Evolutionary conservation across 2,797 vertebrate genomes (phyloP).

Genomic region (Pipistrellus pygmaeus): DNA sequence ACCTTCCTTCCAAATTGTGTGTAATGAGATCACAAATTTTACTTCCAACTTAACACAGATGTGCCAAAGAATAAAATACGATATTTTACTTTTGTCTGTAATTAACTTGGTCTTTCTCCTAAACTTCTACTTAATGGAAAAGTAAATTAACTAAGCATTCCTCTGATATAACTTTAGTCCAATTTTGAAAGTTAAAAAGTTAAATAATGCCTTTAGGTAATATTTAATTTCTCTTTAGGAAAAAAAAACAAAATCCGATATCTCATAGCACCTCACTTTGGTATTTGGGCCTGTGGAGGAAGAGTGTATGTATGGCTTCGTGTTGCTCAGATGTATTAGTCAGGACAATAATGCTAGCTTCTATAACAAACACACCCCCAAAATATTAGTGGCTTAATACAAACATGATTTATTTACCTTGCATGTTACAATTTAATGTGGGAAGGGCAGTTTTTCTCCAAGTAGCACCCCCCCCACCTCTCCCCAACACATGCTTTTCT

Average conservation of each 20-base stretch:
- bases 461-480: not conserved
- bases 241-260: not conserved
- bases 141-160: constrained; percentile 53
- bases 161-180: constrained; percentile 35
- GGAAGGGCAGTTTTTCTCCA: not conserved
- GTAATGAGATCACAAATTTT: constrained; percentile 64
- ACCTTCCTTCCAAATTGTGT: constrained; percentile 41
- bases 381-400: not conserved
- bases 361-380: not conserved
- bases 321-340: not conserved
- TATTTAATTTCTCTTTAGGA: not conserved
- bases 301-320: not conserved
- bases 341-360: not conserved
- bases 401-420: not conserved
- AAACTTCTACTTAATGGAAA: not conserved
- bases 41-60: constrained; percentile 48
- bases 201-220: constrained; percentile 58
- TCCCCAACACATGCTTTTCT: not conserved
- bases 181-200: constrained; percentile 65
- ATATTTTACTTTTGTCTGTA: constrained; percentile 59
- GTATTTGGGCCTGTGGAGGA: not conserved
- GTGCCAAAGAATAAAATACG: constrained; percentile 59
- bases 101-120: constrained; percentile 66
- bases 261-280: not conserved
- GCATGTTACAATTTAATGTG: not conserved